Conservation (phyloP, 2,888 invertebrate genomes). For the Lasiommata megera region DNA sequence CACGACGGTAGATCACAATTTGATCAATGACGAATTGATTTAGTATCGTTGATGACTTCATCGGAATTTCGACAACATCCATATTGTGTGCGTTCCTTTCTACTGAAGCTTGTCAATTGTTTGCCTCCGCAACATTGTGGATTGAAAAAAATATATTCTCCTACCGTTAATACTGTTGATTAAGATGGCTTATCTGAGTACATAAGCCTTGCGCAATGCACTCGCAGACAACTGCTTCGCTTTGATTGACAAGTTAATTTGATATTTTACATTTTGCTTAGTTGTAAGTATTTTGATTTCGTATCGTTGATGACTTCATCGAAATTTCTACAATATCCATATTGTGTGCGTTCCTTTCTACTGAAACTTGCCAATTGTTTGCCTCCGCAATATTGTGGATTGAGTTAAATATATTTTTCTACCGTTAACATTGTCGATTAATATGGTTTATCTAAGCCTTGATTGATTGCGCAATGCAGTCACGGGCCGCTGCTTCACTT, state of each 20-base stretch:
- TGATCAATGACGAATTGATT: slow-evolving; percentile 73
- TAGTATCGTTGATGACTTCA: slow-evolving; percentile 64
- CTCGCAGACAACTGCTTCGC: no score
- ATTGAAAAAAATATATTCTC: not conserved
- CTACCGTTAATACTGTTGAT: not conserved
- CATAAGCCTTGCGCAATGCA: not conserved
- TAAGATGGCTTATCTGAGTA: not conserved
- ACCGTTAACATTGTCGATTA: not conserved
- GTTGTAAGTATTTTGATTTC: no score
- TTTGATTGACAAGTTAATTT: no score
- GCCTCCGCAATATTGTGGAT: not conserved
- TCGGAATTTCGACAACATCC: slow-evolving; percentile 62
- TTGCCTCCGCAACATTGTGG: not conserved
- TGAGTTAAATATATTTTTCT: not conserved
- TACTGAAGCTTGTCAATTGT: slow-evolving; percentile 33
- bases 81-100: slow-evolving; percentile 47
- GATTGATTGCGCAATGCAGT: not conserved
- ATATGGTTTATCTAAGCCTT: not conserved
- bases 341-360: slow-evolving; percentile 47
- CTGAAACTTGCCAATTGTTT: slow-evolving; percentile 28
- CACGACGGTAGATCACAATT: slow-evolving; percentile 71
- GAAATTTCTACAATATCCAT: slow-evolving; percentile 60
- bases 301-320: slow-evolving; percentile 66
- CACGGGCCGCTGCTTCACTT: no score
- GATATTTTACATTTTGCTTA: no score